Base-by-base conservation (phyloP, 2,888 invertebrate species). In the Mesopsocus fuscifrons region DNA sequence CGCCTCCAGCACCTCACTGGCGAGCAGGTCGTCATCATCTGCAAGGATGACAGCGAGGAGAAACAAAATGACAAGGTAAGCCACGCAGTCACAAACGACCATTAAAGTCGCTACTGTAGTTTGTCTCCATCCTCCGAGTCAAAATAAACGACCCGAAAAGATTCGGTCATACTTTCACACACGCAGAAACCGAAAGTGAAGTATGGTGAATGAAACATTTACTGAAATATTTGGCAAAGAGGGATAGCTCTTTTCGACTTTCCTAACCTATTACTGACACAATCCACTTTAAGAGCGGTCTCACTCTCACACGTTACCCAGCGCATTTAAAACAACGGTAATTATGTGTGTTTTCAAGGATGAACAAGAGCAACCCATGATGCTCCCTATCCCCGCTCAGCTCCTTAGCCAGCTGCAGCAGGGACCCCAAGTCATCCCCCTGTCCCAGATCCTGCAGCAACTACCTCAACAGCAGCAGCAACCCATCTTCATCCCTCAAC, bases 1-100 rank as follows among this genome's bases (percentile, higher is more conserved):
- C 68, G 76, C 52, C 71, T 72, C 55, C 73, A 78, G 50, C 72
- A 72, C 52, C 64, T 79, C 48, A 83, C 80, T 46, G 85, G 87
- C 8, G 88, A 88, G 61, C 74, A 84, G 45, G 80, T 89, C 64
- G 78, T 82, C 23, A 85, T 89, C 58, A 75, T 83, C 58, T 89
- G 88, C 57, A 84, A 87, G 58, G 84, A 81, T 53, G 85, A 84
- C 46, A 74, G 75, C 50, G 65, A 69, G 3, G 38, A 17, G n/a
- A 6, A 38, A 13, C 8, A 13, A 6, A 38, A 20, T 13, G 38
- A 17, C n/a, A n/a, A n/a, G n/a, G n/a, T n/a, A n/a, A n/a, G n/a
- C n/a, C n/a, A n/a, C n/a, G n/a, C n/a, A n/a, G n/a, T n/a, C n/a
- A n/a, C n/a, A n/a, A n/a, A n/a, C n/a, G n/a, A n/a, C n/a, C n/a